Evolutionary conservation across 2,113 vertebrate genomes (phyloP).

Genomic region (Physeter macrocephalus): DNA sequence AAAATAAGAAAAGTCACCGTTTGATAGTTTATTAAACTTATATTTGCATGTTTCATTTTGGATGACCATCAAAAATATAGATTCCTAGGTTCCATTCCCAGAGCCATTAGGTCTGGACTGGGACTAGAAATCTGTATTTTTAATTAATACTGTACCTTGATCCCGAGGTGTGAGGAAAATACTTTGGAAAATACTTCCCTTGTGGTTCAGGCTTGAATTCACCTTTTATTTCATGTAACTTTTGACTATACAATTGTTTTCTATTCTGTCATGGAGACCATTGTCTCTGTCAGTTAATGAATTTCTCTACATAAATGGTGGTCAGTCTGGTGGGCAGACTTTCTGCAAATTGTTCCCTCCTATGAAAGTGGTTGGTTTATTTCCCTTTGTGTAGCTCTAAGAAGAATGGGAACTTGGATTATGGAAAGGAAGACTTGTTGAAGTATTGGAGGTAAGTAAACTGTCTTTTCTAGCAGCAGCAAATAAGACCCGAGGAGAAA

Average conservation of each 20-base stretch:
- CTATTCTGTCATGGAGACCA: not conserved
- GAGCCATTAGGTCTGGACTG: not conserved
- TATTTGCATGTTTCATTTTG: not conserved
- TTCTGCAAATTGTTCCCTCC: not conserved
- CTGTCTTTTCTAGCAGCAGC: not conserved
- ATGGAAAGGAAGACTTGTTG: not conserved
- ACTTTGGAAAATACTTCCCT: not conserved
- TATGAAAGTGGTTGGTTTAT: not conserved
- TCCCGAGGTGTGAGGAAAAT: not conserved
- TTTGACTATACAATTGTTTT: not conserved
- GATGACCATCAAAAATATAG: not conserved
- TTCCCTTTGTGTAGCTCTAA: not conserved
- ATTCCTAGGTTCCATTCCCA: not conserved
- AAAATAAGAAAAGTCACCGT: not conserved
- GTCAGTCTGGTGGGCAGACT: not conserved
- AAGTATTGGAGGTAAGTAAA: not conserved
- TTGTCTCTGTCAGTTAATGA: not conserved
- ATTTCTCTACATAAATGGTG: not conserved
- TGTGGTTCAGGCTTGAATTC: not conserved
- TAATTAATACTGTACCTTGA: not conserved
- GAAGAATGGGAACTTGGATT: not conserved
- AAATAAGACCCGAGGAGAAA: not conserved
- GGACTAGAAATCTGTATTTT: not conserved
- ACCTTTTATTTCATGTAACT: not conserved
- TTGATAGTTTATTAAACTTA: not conserved